Evolutionary conservation across 2,797 vertebrate genomes (phyloP), one percentile per base, ranked within the genome.

Genomic region (Gobio occitaniae): DNA sequence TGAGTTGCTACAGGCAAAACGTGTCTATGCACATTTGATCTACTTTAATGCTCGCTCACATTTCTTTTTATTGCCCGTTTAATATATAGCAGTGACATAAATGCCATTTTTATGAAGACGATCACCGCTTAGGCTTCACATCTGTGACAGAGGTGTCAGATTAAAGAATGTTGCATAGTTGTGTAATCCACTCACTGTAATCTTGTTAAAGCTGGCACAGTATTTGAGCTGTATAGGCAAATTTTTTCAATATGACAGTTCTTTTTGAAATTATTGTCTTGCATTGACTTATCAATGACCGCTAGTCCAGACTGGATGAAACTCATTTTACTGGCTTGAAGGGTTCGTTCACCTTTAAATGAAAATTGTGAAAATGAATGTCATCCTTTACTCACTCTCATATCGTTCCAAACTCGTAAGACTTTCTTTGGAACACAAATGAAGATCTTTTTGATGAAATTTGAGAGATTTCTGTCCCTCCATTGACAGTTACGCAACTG

Each of bases 121-220:
- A 52, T 65, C 44, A 19, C 32, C 10, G 68, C 68, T 79, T 72
- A 65, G 56, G 68, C 68, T 85, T 63, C 83, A 74, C 68, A 63
- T 85, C 54, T 80, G 66, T 80, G 76, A 72, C 83, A 85, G 83
- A 72, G 21, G 68, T 85, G 83, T 85, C 68, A 66, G 66, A 65
- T 80, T 85, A 50, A 80, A 85, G 77, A 85, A 74, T 38, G 77
- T 47, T 0, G 10, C 52, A 44, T 63, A 63, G 77, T 65, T 85
- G 69, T 63, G 10, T 80, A 85, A 85, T 85, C 83, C 83, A 41
- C 21, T 80, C 76, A 29, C 21, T 66, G 54, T 85, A 72, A 85
- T 85, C 77, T 80, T 80, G 83, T 85, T 85, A 85, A 85, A 74
- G 10, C 54, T 63, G 56, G 68, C 66, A 74, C 32, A 36, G 59